Evolutionary conservation across 2,113 vertebrate genomes (phyloP), one percentile per base, ranked within the genome.

Genomic region (Prietella phreatophila): DNA sequence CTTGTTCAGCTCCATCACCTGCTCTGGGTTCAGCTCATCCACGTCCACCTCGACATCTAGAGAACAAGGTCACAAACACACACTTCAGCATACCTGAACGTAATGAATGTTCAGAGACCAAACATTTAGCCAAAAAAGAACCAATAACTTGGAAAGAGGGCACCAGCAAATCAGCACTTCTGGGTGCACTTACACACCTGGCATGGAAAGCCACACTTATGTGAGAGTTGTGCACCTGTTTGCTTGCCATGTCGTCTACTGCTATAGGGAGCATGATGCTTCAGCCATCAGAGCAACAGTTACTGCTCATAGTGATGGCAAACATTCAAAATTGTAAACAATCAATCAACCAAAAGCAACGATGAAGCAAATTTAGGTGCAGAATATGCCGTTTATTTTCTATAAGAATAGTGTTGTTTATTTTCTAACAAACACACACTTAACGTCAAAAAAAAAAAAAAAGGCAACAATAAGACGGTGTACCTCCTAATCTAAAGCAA

Each of bases 21-120:
- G 98, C 53, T 99, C 98, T 84, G 96, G 94, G 90, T 95, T 98
- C 88, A 99, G 90, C 88, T 99, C 98, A 0, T 99, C 98, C 63
- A 99, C 97, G 0, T 99, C 98, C 67, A 99, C 98, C 89, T 99
- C 98, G 89, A 99, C 98, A 36, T 99, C 98, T 99, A 92, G 15
- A 90, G 83, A 5, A 90, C 14, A 69, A 76, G 83, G 6, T 65
- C 42, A 69, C 10, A 85, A 3, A 75, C 65, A 88, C 27, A 88
- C 33, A 67, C 13, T 27, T 84, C 42, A 17, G 39, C 36, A 53
- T 36, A 61, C 27, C 58, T 55, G 39, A 79, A 25, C 1, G 5
- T 9, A 47, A 22, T 11, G 22, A 82, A 82, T 61, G 56, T 61
- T 82, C 11, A 60, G 4, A 33, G 56, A 39, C 30, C 33, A 25